Conservation (phyloP, 1,140 invertebrate species). For the Gryon sp. region DNA sequence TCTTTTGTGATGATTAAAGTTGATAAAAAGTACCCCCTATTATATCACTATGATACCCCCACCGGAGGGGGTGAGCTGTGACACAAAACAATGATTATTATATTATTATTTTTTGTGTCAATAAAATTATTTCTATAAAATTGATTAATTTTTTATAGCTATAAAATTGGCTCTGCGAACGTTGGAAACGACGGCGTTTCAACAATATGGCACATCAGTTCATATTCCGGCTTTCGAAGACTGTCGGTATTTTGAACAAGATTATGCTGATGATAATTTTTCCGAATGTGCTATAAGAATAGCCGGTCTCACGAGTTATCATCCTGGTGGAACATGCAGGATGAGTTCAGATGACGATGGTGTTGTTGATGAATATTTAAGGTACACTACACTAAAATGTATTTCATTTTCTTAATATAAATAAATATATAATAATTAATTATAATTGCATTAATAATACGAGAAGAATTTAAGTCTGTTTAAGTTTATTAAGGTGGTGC, state of each 20-base stretch:
- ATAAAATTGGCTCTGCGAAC: slow-evolving; percentile 81
- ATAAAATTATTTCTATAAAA: too few relatives aligned
- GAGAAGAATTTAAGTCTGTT: too few relatives aligned
- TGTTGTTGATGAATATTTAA: slow-evolving; percentile 82
- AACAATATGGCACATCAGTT: slow-evolving; percentile 81
- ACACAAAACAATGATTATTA: too few relatives aligned
- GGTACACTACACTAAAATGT: slow-evolving; percentile 71
- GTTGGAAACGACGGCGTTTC: slow-evolving; percentile 81
- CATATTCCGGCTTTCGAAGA: slow-evolving; percentile 83
- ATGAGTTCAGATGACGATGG: slow-evolving; percentile 79
- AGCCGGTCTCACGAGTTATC: slow-evolving; percentile 84
- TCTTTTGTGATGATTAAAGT: too few relatives aligned
- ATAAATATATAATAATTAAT: too few relatives aligned
- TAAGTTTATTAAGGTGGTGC: too few relatives aligned
- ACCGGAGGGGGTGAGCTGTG: too few relatives aligned
- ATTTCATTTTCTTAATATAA: too few relatives aligned
- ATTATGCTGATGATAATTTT: slow-evolving; percentile 81
- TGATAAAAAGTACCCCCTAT: too few relatives aligned
- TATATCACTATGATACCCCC: too few relatives aligned
- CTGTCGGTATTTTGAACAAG: slow-evolving; percentile 76
- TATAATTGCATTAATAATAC: too few relatives aligned
- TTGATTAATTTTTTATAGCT: slow-evolving; percentile 77
- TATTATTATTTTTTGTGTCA: too few relatives aligned
- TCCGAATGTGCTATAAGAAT: slow-evolving; percentile 84
- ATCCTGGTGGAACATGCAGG: slow-evolving; percentile 84